Percentiles rank a stretch among this genome's conserved stretches.
These are phyloP conservation scores for Mesocricetus auratus DNA, from an alignment of 2,113 vertebrate genomes.

Conservation along the genomic window DNA sequence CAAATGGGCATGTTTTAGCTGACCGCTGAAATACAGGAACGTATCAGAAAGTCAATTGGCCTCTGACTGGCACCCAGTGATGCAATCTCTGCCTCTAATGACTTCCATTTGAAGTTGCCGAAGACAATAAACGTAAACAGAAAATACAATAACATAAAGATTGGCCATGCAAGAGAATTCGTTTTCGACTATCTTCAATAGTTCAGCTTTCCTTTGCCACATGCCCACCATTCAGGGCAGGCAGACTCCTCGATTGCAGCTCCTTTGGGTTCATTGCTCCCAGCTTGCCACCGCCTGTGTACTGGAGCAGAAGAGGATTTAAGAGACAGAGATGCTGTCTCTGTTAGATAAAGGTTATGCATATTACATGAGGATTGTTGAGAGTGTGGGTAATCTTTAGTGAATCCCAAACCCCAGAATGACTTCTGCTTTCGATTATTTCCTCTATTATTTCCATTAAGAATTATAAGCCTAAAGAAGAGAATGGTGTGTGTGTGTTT, in stretches of 20 bases:
- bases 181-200: conserved; percentile 7
- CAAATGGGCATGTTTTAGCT: conserved; percentile 64
- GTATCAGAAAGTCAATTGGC: conserved; percentile 62
- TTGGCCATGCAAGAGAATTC: conserved; percentile 49
- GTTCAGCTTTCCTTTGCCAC: not conserved
- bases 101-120: conserved; percentile 64
- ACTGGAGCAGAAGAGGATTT: conserved; percentile 52
- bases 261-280: conserved; percentile 46
- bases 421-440: not conserved
- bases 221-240: not conserved
- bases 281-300: conserved; percentile 29
- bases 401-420: not conserved
- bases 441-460: not conserved
- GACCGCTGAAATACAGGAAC: conserved; percentile 50
- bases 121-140: conserved; percentile 65
- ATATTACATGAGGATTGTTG: not conserved
- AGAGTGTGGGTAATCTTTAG: not conserved
- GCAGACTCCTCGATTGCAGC: not conserved
- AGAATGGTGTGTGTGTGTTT: not conserved
- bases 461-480: not conserved
- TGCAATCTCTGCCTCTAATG: conserved; percentile 58
- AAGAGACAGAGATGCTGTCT: not conserved
- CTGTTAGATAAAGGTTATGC: not conserved
- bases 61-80: conserved; percentile 47
- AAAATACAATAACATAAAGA: conserved; percentile 68